These are phyloP conservation scores for Tenebrosternarchus preto DNA, from an alignment of 2,113 vertebrate genomes.

Conservation along the genomic window DNA sequence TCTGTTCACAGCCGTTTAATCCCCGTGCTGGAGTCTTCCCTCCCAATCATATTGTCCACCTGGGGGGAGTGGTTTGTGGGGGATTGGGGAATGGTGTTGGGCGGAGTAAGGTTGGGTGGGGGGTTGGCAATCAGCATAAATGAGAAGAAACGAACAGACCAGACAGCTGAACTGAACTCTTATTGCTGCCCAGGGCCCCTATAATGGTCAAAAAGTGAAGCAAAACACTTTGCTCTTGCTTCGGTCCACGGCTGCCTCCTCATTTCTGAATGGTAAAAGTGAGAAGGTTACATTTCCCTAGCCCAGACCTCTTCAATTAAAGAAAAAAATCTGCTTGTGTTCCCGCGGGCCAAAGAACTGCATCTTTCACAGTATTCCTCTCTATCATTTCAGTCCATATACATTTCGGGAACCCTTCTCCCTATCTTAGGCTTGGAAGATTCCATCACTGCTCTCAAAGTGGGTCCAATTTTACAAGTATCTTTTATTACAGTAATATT, in stretches of 20 bases:
- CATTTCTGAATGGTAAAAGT: slow-evolving; percentile 50
- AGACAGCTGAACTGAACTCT: no score
- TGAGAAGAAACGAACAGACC: slow-evolving; percentile 61
- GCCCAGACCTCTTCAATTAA: slow-evolving; percentile 50
- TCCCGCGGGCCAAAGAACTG: slow-evolving; percentile 51
- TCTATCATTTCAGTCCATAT: slow-evolving; percentile 46
- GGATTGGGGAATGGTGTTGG: slow-evolving; percentile 55
- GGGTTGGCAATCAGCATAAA: slow-evolving; percentile 39
- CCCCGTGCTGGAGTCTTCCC: slow-evolving; percentile 67
- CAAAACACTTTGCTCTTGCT: slow-evolving; percentile 51
- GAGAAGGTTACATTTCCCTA: slow-evolving; percentile 57
- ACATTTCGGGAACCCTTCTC: slow-evolving; percentile 2
- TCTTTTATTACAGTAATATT: neutral
- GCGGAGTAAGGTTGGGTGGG: slow-evolving; percentile 56
- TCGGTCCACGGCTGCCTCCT: slow-evolving; percentile 46
- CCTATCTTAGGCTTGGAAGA: neutral
- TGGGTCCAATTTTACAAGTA: neutral
- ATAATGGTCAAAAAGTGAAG: slow-evolving; percentile 66
- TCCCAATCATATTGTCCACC: slow-evolving; percentile 66
- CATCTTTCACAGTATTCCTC: slow-evolving; percentile 32
- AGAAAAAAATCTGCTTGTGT: neutral
- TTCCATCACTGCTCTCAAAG: slow-evolving; percentile 19
- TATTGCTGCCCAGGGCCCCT: no score
- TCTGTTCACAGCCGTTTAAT: slow-evolving; percentile 72
- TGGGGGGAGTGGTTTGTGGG: slow-evolving; percentile 61